Base-by-base conservation (phyloP, 1,140 invertebrate genomes). In the Solenopsis fugax region DNA sequence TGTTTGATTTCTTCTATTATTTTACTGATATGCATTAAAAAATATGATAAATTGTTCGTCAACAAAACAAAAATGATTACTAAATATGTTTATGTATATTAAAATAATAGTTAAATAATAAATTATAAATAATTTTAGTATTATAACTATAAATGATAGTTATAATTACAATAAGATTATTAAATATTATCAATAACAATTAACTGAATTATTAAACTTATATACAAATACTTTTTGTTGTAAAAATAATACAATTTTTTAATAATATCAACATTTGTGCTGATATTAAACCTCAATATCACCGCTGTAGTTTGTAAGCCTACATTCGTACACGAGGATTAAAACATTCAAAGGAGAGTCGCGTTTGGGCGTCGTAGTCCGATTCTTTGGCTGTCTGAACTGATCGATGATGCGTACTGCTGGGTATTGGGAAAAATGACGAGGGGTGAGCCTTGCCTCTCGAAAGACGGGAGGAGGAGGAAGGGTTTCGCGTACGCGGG, bases 401-500 rank as follows among this genome's bases (percentile, higher is more conserved):
- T 89, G 89, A 90, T 90, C 82, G 89, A 89, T 89, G 85, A 71
- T 89, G 41, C 80, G 65, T 72, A 87, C 56, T 64, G 45, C 69
- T 78, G 76, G 86, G 75, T 73, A 88, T 87, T 71, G 69, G 84
- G 85, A 91, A 91, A 91, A 92, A 90, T 91, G 88, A 87, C 69
- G 73, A 88, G 69, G 85, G 89, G 84, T 75, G 88, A 78, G 84
- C 75, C 80, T 76, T 81, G 72, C 24, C 41, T n/a, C 21, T n/a
- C 34, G 64, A 37, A 73, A 60, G 52, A 52, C 45, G 64, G 60
- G 41, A 56, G 18, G 56, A 21, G 56, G 50, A 34, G 58, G 76
- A 67, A 76, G 87, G 81, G 85, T 82, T 91, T 91, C 91, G 89
- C 89, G 90, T 90, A 91, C 91, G 87, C 64, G 71, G 50, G 90